Percentiles rank a stretch among this genome's conserved stretches.
Conservation (phyloP, 1,140 invertebrate genomes). For the Meteorus sp. region DNA sequence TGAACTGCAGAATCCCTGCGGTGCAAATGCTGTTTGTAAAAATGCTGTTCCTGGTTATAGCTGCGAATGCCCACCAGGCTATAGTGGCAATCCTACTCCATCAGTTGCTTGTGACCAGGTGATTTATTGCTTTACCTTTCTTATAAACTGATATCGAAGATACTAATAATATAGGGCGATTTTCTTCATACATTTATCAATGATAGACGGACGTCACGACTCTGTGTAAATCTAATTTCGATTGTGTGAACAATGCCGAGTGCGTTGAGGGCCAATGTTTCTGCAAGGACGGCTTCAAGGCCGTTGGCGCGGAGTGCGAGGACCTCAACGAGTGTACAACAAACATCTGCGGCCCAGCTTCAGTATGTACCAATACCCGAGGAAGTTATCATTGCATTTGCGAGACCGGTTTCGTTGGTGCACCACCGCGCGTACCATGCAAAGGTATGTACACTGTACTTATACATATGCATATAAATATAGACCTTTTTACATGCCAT, state of each 20-base stretch:
- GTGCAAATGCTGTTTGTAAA: conserved; percentile 82
- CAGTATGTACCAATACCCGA: conserved; percentile 79
- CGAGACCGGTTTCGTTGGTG: conserved; percentile 80
- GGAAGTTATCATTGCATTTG: conserved; percentile 89
- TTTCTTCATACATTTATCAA: not conserved
- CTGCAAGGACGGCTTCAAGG: conserved; percentile 85
- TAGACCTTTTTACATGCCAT: not conserved
- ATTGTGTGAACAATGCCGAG: conserved; percentile 90
- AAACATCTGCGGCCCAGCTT: conserved; percentile 78
- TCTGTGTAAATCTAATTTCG: conserved; percentile 84
- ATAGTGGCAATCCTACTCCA: conserved; percentile 76
- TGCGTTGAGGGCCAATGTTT: conserved; percentile 88
- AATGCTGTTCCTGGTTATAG: conserved; percentile 85
- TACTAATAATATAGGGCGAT: not conserved
- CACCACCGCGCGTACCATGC: conserved; percentile 76
- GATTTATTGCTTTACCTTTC: conserved; percentile 9
- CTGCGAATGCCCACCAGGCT: conserved; percentile 88
- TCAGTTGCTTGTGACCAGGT: conserved; percentile 86
- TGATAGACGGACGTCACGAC: conserved; percentile 78
- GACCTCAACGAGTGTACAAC: conserved; percentile 82
- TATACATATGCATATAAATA: conserved; percentile 19
- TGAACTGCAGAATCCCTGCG: conserved; percentile 79
- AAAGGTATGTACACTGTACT: conserved; percentile 62
- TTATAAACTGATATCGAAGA: no score
- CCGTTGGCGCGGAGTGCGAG: conserved; percentile 74